Conservation (phyloP, 92 coral and sea anemone genomes). For the Parazoanthus darwini region DNA sequence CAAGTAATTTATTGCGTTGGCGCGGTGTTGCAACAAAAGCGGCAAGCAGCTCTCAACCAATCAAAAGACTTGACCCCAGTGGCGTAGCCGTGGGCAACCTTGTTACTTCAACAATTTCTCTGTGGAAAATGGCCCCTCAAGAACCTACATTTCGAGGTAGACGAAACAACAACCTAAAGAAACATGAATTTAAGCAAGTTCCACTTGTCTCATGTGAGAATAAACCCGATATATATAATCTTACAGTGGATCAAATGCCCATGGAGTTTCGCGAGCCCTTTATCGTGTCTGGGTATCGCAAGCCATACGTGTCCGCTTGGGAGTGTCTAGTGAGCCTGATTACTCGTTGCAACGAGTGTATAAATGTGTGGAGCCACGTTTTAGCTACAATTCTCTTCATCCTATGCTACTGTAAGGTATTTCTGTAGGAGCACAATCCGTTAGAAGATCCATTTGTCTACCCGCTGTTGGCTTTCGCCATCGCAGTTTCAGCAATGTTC, state of each 20-base stretch:
- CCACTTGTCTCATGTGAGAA: not conserved
- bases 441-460: slow-evolving; percentile 64
- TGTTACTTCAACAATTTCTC: no score
- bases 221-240: not conserved
- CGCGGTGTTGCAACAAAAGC: no score
- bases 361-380: slow-evolving; percentile 94
- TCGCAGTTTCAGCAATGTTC: slow-evolving; percentile 73
- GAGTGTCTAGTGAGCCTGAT: slow-evolving; percentile 73
- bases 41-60: no score
- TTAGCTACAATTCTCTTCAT: slow-evolving; percentile 69
- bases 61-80: no score
- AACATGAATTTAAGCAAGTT: slow-evolving; percentile 1
- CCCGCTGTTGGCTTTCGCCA: slow-evolving; percentile 84
- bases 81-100: no score
- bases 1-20: no score
- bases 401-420: slow-evolving; percentile 61
- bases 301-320: slow-evolving; percentile 69
- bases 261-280: slow-evolving; percentile 74
- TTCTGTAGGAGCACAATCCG: slow-evolving; percentile 51
- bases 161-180: slow-evolving; percentile 11
- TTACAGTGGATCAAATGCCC: slow-evolving; percentile 58
- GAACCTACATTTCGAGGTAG: not conserved
- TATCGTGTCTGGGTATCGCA: slow-evolving; percentile 83
- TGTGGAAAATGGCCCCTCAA: slow-evolving; percentile 4
- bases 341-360: slow-evolving; percentile 76